These are phyloP conservation scores for Malacoctenus gilli DNA, from an alignment of 2,797 vertebrate genomes.

Conservation along the genomic window DNA sequence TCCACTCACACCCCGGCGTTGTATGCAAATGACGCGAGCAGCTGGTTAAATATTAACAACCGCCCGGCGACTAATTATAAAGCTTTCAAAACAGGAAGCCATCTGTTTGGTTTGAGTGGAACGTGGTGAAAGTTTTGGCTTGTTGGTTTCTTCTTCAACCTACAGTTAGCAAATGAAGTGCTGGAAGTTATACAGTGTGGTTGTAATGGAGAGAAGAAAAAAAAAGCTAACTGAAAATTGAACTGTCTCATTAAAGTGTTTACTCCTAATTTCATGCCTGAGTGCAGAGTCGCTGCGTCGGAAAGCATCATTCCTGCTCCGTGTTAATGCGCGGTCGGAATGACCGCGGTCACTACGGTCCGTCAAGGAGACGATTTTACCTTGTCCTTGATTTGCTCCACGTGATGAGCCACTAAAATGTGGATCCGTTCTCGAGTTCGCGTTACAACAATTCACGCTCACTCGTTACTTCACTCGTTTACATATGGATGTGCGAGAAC, in stretches of 20 bases:
- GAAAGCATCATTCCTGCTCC: too few relatives aligned
- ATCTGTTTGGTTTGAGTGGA: not conserved
- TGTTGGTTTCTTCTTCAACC: too few relatives aligned
- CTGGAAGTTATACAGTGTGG: not conserved
- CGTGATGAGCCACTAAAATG: too few relatives aligned
- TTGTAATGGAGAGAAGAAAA: too few relatives aligned
- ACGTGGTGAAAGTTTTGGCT: not conserved
- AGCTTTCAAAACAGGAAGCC: not conserved
- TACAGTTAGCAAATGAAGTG: not conserved
- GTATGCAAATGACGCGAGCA: not conserved
- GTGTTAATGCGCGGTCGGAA: too few relatives aligned
- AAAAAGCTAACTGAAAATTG: conserved; percentile 10
- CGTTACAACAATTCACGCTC: too few relatives aligned
- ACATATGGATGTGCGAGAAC: too few relatives aligned
- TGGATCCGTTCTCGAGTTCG: too few relatives aligned
- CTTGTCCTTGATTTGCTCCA: not conserved
- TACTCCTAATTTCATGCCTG: conserved; percentile 40
- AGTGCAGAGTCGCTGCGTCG: conserved; percentile 18
- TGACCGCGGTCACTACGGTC: too few relatives aligned
- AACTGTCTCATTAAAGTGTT: conserved; percentile 25
- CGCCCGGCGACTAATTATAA: conserved; percentile 2
- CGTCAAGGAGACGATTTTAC: not conserved
- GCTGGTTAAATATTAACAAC: not conserved
- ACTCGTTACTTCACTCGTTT: too few relatives aligned
- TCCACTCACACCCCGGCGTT: not conserved